Percentiles rank a stretch among this genome's conserved stretches.
phyloP scores from a whole-genome alignment of 2,113 vertebrate genomes.

The Equus przewalskii region DNA sequence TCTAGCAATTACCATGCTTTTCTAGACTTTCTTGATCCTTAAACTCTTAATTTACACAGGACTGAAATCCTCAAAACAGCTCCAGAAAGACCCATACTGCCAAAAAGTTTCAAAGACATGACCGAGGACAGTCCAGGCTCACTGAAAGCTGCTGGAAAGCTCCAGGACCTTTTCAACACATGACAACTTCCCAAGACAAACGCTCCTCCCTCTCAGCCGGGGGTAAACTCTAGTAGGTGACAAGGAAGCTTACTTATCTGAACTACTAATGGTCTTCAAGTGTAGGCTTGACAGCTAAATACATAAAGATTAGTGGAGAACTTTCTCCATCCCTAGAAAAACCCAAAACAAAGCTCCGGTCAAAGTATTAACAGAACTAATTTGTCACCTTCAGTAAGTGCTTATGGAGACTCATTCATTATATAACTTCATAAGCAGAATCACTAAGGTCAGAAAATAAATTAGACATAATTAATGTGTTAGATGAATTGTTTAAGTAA shows the following conservation, averaged over 20 bases:
- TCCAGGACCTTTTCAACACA: background rate
- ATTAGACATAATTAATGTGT: background rate
- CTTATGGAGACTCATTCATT: background rate
- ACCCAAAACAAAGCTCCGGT: background rate
- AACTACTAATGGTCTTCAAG: background rate
- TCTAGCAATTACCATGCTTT: background rate
- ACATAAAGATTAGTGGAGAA: background rate
- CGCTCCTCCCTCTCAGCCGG: background rate
- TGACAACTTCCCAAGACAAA: background rate
- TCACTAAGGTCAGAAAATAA: background rate
- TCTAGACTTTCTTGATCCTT: background rate
- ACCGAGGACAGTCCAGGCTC: background rate
- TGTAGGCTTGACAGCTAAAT: background rate
- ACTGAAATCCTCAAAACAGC: background rate
- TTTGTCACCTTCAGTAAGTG: background rate
- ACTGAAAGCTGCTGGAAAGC: background rate
- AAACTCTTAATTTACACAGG: background rate
- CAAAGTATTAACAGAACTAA: background rate
- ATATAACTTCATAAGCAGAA: background rate
- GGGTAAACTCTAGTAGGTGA: background rate
- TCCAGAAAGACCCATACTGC: background rate
- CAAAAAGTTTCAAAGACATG: background rate
- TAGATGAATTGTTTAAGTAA: background rate
- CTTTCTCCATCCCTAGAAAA: slow-evolving; percentile 20
- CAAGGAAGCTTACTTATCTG: background rate